These are phyloP conservation scores for Poecile montanus DNA, from an alignment of 2,797 vertebrate species.

Conservation along the genomic window DNA sequence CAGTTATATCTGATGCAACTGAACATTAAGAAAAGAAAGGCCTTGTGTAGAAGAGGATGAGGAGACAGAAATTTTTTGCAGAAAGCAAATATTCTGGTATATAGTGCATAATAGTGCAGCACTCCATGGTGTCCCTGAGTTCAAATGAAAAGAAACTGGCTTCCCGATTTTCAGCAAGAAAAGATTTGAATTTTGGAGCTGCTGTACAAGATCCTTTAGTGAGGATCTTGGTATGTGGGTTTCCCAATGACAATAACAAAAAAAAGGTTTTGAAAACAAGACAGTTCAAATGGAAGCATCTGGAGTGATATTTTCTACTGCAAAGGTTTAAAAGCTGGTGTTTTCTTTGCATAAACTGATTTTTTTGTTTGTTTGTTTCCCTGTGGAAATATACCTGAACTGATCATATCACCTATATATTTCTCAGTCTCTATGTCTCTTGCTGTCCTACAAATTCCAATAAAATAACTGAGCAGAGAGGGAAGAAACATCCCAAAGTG, in stretches of 20 bases:
- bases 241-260: not conserved
- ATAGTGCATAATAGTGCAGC: not conserved
- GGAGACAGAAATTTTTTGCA: not conserved
- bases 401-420: not conserved
- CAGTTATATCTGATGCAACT: not conserved
- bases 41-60: not conserved
- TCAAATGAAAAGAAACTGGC: not conserved
- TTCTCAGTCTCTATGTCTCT: not conserved
- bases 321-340: not conserved
- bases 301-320: not conserved
- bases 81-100: not conserved
- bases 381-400: not conserved
- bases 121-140: not conserved
- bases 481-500: not conserved
- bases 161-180: not conserved
- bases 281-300: not conserved
- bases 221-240: not conserved
- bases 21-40: not conserved
- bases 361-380: not conserved
- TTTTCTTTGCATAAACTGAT: not conserved
- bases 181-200: not conserved
- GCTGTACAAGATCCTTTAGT: not conserved
- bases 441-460: not conserved
- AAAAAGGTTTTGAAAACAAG: not conserved
- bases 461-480: not conserved